Evolutionary conservation across 2,888 invertebrate genomes (phyloP).

Genomic region (Dryadula phaetusa): DNA sequence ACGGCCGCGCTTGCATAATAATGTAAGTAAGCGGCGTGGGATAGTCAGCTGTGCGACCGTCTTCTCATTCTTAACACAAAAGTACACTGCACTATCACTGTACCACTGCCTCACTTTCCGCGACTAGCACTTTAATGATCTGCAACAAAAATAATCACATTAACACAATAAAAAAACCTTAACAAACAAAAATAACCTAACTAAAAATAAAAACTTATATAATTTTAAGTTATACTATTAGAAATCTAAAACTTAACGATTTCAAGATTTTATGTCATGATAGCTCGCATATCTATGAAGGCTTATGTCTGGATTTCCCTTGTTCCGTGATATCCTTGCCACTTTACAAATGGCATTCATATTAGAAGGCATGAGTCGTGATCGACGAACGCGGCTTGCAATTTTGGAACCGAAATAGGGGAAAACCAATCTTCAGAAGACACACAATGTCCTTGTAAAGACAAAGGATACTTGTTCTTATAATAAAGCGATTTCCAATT

Average conservation of each 20-base stretch:
- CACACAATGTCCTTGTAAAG: constrained; percentile 47
- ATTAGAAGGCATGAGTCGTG: constrained; percentile 81
- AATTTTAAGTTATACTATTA: neutral
- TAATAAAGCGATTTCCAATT: constrained; percentile 26
- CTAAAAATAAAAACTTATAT: neutral
- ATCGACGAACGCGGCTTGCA: constrained; percentile 61
- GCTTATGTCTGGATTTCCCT: constrained; percentile 76
- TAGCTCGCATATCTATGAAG: constrained; percentile 52
- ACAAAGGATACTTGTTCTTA: constrained; percentile 37
- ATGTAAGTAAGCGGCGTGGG: constrained; percentile 57
- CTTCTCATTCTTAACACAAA: constrained; percentile 63
- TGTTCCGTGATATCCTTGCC: constrained; percentile 75
- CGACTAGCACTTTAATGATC: constrained; percentile 53
- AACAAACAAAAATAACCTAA: neutral
- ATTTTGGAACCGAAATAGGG: constrained; percentile 67
- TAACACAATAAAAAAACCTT: neutral
- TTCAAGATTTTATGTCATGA: constrained; percentile 22
- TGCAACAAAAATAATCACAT: constrained; percentile 64
- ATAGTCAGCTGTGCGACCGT: constrained; percentile 59
- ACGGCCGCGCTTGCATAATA: constrained; percentile 69
- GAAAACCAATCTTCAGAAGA: constrained; percentile 61
- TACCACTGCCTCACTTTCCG: constrained; percentile 57
- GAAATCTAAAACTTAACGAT: neutral
- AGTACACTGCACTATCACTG: constrained; percentile 65
- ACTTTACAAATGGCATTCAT: constrained; percentile 73